A percentile compares a stretch with the other conserved stretches of the same genome.
Evolutionary conservation across 2,888 invertebrate genomes (phyloP).

Genomic region (Rhopalosiphum nymphaeae): DNA sequence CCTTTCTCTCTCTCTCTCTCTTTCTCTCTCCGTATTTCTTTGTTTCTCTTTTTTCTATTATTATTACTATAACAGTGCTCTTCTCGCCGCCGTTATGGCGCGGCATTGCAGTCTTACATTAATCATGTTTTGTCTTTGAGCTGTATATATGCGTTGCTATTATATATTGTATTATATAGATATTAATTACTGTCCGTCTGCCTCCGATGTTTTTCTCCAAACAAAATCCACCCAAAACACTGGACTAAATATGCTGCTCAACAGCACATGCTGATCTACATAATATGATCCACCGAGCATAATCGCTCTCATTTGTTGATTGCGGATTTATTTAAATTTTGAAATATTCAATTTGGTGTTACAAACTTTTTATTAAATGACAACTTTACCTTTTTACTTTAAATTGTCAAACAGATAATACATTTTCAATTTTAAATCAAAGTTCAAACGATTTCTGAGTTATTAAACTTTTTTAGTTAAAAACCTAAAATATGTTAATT

Average conservation of each 20-base stretch:
- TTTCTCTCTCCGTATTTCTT: neutral
- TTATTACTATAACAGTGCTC: neutral
- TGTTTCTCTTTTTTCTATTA: neutral
- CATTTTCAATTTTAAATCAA: neutral
- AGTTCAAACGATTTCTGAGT: neutral
- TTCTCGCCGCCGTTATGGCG: neutral
- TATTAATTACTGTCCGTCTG: constrained; percentile 1
- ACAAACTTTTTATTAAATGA: neutral
- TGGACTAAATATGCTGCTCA: neutral
- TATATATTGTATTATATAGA: neutral
- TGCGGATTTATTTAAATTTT: neutral
- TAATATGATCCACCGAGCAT: neutral
- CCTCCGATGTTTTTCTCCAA: neutral
- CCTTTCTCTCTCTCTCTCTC: neutral
- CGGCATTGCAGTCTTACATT: neutral
- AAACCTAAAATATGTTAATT: too few relatives aligned
- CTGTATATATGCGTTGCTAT: neutral
- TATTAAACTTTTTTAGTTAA: too few relatives aligned
- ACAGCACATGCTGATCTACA: neutral
- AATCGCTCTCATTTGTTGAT: neutral
- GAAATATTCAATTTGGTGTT: neutral
- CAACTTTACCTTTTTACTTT: neutral
- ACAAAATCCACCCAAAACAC: neutral
- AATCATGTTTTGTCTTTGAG: constrained; percentile 11
- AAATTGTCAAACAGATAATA: neutral